These are phyloP conservation scores for Sebastes jordani DNA, from an alignment of 2,797 vertebrate species.

Conservation along the genomic window DNA sequence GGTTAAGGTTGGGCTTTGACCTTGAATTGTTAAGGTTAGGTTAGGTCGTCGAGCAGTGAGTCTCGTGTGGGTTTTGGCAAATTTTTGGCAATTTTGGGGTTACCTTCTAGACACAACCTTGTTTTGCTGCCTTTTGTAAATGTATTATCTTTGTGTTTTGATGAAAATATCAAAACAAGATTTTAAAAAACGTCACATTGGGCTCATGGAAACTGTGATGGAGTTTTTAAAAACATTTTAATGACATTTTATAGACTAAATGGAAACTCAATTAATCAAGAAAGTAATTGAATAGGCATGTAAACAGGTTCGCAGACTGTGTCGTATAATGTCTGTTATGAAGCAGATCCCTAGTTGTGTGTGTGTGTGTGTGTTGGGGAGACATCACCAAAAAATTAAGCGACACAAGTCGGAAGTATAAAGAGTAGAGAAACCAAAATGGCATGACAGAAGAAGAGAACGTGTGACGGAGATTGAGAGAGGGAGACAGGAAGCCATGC, in stretches of 20 bases:
- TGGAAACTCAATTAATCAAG: background rate
- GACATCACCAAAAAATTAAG: background rate
- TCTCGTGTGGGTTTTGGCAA: background rate
- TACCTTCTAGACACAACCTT: background rate
- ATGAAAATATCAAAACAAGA: background rate
- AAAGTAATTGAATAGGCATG: background rate
- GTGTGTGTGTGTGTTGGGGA: background rate
- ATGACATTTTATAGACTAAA: background rate
- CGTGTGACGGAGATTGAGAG: background rate
- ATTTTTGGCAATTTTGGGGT: background rate
- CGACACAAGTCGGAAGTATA: background rate
- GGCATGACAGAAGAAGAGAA: conserved; percentile 8
- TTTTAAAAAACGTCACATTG: background rate
- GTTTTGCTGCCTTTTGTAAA: background rate
- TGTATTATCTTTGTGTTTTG: background rate
- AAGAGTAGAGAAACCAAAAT: background rate
- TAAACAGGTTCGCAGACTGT: background rate
- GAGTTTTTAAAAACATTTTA: background rate
- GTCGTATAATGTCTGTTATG: background rate
- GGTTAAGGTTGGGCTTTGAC: too few species aligned
- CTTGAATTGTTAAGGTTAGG: background rate
- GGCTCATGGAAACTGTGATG: background rate
- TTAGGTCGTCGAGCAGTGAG: background rate
- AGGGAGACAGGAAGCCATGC: conserved; percentile 8
- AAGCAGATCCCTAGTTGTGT: background rate